phyloP scores from a whole-genome alignment of 2,888 invertebrate species.

The Pterostichus niger region DNA sequence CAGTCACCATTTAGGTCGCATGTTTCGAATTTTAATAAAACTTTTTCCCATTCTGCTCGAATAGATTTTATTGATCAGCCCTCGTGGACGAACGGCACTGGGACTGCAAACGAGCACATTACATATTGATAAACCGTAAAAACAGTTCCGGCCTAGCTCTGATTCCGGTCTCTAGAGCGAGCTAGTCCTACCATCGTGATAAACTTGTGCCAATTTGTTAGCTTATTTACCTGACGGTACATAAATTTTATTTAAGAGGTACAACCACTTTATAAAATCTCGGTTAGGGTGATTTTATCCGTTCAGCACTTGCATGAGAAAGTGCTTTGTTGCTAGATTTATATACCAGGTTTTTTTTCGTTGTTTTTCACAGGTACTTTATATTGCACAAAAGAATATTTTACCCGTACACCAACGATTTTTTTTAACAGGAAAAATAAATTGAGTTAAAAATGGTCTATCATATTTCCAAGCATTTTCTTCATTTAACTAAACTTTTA shows the following conservation, averaged over 20 bases:
- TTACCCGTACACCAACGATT: constrained; percentile 15
- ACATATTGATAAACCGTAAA: constrained; percentile 65
- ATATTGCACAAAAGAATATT: constrained; percentile 38
- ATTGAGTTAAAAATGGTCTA: constrained; percentile 19
- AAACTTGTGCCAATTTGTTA: constrained; percentile 55
- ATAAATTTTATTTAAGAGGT: constrained; percentile 45
- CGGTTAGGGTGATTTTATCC: constrained; percentile 44
- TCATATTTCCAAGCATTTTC: not conserved
- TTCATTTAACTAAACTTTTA: no score
- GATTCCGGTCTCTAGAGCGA: constrained; percentile 17
- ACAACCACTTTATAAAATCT: constrained; percentile 54
- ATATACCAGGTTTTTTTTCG: constrained; percentile 22
- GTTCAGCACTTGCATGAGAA: constrained; percentile 44
- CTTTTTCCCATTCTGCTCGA: not conserved
- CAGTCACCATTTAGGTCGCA: not conserved
- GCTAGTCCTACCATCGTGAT: constrained; percentile 31
- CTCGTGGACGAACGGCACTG: constrained; percentile 41
- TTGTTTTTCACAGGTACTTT: constrained; percentile 51
- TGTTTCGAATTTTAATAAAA: constrained; percentile 58
- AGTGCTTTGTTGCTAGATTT: constrained; percentile 54
- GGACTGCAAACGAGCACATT: constrained; percentile 61
- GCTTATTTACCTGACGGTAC: constrained; percentile 39
- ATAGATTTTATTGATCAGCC: constrained; percentile 40
- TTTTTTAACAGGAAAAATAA: constrained; percentile 23
- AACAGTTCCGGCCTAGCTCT: constrained; percentile 53